phyloP scores from a whole-genome alignment of 2,888 invertebrate species.

The Hofmannophila pseudospretella region DNA sequence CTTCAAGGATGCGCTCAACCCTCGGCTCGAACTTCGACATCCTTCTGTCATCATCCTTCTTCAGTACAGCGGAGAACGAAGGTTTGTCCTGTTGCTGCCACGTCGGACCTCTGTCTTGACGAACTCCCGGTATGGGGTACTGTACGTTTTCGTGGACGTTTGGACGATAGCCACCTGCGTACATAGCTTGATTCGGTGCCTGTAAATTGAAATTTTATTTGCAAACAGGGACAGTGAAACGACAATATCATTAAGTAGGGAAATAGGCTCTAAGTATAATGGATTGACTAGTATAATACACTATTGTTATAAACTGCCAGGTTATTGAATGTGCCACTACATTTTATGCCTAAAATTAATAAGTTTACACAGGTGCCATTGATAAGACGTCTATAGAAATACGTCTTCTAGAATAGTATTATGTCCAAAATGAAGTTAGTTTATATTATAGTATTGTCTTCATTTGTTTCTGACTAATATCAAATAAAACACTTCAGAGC shows the following conservation, averaged over 20 bases:
- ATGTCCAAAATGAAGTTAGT: no score
- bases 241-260: background rate
- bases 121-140: conserved; percentile 30
- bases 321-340: no score
- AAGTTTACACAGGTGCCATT: no score
- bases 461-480: no score
- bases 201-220: conserved; percentile 66
- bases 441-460: no score
- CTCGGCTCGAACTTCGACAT: conserved; percentile 23
- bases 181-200: conserved; percentile 62
- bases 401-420: no score
- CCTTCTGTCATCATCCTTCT: conserved; percentile 42
- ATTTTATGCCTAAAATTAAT: no score
- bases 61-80: conserved; percentile 17
- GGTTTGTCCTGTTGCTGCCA: conserved; percentile 25
- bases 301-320: no score
- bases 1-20: conserved; percentile 7
- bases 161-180: conserved; percentile 59
- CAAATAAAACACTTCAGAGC: no score
- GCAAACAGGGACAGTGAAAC: conserved; percentile 36
- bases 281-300: no score
- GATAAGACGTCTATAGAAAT: no score
- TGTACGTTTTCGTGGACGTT: conserved; percentile 36
- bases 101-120: no score
- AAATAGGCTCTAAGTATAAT: background rate